Conservation (phyloP, 2,888 invertebrate genomes). For the Oscheius myriophilus region DNA sequence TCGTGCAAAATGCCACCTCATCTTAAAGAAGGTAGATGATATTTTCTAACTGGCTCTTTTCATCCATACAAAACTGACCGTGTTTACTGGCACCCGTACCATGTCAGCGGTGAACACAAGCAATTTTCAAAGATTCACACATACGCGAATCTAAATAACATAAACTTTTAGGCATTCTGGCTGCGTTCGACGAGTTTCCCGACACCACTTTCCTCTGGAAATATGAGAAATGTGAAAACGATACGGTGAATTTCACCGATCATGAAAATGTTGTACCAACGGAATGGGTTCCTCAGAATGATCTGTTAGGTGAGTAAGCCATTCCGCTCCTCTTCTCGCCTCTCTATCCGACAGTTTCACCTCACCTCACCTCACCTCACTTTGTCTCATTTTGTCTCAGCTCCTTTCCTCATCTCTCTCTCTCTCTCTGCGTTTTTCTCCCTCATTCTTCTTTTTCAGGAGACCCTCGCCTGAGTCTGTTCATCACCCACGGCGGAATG, state of each 20-base stretch:
- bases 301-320: slow-evolving; percentile 16
- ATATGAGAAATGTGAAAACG: slow-evolving; percentile 25
- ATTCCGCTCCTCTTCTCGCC: too few species aligned
- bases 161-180: slow-evolving; percentile 15
- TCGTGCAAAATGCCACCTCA: slow-evolving; percentile 4
- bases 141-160: too few species aligned
- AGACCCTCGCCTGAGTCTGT: slow-evolving; percentile 14
- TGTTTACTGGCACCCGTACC: too few species aligned
- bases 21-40: slow-evolving; percentile 12
- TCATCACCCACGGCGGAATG: slow-evolving; percentile 29
- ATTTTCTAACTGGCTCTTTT: not conserved
- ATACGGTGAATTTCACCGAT: slow-evolving; percentile 3
- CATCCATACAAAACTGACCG: too few species aligned
- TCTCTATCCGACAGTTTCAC: too few species aligned
- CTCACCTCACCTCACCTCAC: too few species aligned
- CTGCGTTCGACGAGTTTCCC: slow-evolving; percentile 7
- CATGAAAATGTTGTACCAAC: slow-evolving; percentile 15
- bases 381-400: too few species aligned
- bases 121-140: not conserved
- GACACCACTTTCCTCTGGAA: slow-evolving; percentile 26
- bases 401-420: too few species aligned
- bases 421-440: too few species aligned
- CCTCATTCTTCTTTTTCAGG: not conserved
- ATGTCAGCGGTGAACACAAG: too few species aligned
- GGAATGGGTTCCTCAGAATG: slow-evolving; percentile 24